A percentile compares a stretch with the other conserved stretches of the same genome.
Evolutionary conservation across 2,113 vertebrate genomes (phyloP).

Genomic region (Blennius ocellaris): DNA sequence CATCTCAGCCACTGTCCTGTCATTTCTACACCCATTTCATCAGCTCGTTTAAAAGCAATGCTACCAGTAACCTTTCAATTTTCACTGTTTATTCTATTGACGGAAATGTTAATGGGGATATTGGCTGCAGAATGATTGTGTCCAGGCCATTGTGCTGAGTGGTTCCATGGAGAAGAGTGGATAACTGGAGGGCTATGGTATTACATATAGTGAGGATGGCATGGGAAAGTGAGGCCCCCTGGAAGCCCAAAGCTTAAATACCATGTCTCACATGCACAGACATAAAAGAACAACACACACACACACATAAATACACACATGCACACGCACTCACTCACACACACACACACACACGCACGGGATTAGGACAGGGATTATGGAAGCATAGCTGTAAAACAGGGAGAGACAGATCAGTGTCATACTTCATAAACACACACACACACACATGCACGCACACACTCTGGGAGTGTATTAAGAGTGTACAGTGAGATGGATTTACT

Average conservation of each 20-base stretch:
- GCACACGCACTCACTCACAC: background rate
- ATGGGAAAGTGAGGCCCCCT: slow-evolving; percentile 64
- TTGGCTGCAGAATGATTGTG: slow-evolving; percentile 56
- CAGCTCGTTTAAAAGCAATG: slow-evolving; percentile 65
- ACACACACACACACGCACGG: slow-evolving; percentile 21
- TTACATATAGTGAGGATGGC: slow-evolving; percentile 49
- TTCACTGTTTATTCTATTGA: slow-evolving; percentile 56
- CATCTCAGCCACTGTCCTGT: slow-evolving; percentile 20
- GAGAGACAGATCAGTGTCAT: slow-evolving; percentile 73
- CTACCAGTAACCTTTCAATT: slow-evolving; percentile 62
- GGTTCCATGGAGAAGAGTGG: slow-evolving; percentile 54
- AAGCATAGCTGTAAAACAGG: slow-evolving; percentile 71
- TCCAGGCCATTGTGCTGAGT: slow-evolving; percentile 63
- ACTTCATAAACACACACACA: slow-evolving; percentile 54
- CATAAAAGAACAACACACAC: slow-evolving; percentile 33
- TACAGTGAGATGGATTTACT: slow-evolving; percentile 64
- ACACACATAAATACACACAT: slow-evolving; percentile 12
- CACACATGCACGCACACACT: slow-evolving; percentile 1
- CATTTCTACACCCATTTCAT: slow-evolving; percentile 45
- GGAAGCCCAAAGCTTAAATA: slow-evolving; percentile 67
- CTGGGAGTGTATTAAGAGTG: slow-evolving; percentile 39
- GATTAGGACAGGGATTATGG: slow-evolving; percentile 77
- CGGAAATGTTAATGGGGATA: slow-evolving; percentile 61
- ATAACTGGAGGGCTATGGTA: slow-evolving; percentile 53
- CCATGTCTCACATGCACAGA: slow-evolving; percentile 39